Conservation (phyloP, 2,888 invertebrate genomes). For the Loripinus fragilis region DNA sequence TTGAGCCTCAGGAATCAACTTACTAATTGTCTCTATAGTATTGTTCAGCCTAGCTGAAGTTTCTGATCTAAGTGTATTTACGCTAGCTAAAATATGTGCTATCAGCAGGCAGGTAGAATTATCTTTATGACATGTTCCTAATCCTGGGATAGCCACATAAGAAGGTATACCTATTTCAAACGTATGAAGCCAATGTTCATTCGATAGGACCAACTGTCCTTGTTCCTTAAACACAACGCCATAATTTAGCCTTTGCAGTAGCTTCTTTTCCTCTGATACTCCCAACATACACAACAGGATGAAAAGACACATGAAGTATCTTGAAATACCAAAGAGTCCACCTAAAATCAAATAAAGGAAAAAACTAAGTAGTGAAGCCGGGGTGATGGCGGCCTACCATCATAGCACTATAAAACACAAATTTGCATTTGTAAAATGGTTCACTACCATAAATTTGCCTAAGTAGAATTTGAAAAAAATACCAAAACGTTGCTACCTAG, state of each 20-base stretch:
- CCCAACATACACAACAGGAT: neutral
- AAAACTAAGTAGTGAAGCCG: no score
- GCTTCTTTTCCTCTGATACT: neutral
- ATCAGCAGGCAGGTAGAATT: slow-evolving; percentile 14
- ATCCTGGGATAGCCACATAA: neutral
- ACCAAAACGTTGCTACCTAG: no score
- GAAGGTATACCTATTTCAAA: slow-evolving; percentile 43
- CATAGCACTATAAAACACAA: slow-evolving; percentile 13
- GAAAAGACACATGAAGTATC: neutral
- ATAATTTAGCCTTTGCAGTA: slow-evolving; percentile 44
- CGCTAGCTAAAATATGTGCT: slow-evolving; percentile 27
- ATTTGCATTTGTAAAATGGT: slow-evolving; percentile 14
- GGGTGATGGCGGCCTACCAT: neutral
- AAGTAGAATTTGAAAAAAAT: no score
- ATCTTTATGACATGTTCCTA: slow-evolving; percentile 19
- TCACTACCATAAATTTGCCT: slow-evolving; percentile 21
- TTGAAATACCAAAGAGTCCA: neutral
- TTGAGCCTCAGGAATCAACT: neutral
- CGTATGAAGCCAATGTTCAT: slow-evolving; percentile 51
- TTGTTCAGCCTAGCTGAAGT: slow-evolving; percentile 7
- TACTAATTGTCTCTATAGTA: neutral
- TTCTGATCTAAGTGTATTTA: slow-evolving; percentile 24
- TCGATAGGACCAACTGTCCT: slow-evolving; percentile 19
- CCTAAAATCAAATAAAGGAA: slow-evolving; percentile 26
- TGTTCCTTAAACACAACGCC: slow-evolving; percentile 34